Evolutionary conservation across 2,797 vertebrate genomes (phyloP).

Genomic region (Thripadectes ignobilis): DNA sequence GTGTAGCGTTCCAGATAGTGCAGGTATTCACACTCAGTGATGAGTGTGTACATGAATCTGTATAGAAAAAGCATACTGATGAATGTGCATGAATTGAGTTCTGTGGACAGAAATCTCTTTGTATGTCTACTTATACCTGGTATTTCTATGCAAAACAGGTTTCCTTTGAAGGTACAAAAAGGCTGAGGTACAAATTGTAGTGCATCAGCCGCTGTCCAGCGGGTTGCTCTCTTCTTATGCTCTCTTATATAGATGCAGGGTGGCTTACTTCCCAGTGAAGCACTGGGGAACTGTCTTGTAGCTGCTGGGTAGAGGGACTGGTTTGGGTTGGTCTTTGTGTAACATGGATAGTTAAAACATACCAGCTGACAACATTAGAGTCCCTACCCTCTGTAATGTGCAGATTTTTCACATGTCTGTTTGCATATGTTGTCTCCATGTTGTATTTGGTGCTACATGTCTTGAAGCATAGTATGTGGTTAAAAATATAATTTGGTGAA

Average conservation of each 20-base stretch:
- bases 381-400: background rate
- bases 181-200: background rate
- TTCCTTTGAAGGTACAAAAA: background rate
- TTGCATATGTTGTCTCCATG: background rate
- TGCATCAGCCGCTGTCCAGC: background rate
- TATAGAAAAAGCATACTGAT: background rate
- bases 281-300: background rate
- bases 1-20: background rate
- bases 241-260: background rate
- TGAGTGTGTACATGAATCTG: background rate
- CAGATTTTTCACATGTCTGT: fast-evolving
- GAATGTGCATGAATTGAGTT: background rate
- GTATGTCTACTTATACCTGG: background rate
- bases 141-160: background rate
- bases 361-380: background rate
- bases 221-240: background rate
- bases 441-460: background rate
- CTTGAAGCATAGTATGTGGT: background rate
- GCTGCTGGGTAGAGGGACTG: background rate
- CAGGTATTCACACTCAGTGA: background rate
- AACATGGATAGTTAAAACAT: background rate
- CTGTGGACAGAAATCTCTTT: background rate
- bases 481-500: background rate
- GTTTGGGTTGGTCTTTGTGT: background rate
- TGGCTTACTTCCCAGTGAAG: background rate